Conservation (phyloP, 2,888 invertebrate species). For the Caenorhabditis zanzibari region DNA sequence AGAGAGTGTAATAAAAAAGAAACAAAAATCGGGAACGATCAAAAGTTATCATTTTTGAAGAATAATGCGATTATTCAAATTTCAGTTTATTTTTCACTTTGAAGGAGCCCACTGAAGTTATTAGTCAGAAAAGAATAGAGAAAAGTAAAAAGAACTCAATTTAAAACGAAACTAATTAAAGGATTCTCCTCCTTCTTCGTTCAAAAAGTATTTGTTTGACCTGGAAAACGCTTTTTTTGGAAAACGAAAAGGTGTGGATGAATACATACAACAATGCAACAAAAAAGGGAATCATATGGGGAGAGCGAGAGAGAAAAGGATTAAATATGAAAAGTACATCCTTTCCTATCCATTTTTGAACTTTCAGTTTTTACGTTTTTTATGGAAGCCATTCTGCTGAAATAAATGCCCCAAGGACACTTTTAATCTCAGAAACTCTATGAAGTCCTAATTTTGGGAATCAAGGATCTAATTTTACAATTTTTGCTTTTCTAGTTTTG, state of each 20-base stretch:
- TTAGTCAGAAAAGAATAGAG: background rate
- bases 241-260: background rate
- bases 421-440: background rate
- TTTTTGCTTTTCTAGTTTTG: too few species aligned
- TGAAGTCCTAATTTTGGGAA: background rate
- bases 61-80: slow-evolving; percentile 5
- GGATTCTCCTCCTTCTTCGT: slow-evolving; percentile 11
- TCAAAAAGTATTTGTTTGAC: slow-evolving; percentile 2
- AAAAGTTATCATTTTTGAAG: background rate
- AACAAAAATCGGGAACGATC: background rate
- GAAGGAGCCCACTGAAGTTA: background rate
- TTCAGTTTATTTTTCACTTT: background rate
- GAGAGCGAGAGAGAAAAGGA: slow-evolving; percentile 7
- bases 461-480: background rate
- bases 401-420: background rate
- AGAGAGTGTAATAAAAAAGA: background rate
- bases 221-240: background rate
- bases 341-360: background rate
- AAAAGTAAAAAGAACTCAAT: background rate
- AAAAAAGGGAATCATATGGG: slow-evolving; percentile 16
- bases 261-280: background rate
- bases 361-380: background rate
- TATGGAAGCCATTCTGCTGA: background rate
- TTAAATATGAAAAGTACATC: background rate
- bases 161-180: slow-evolving; percentile 14